Conservation (phyloP, 1,140 invertebrate genomes). For the Polyergus mexicanus region DNA sequence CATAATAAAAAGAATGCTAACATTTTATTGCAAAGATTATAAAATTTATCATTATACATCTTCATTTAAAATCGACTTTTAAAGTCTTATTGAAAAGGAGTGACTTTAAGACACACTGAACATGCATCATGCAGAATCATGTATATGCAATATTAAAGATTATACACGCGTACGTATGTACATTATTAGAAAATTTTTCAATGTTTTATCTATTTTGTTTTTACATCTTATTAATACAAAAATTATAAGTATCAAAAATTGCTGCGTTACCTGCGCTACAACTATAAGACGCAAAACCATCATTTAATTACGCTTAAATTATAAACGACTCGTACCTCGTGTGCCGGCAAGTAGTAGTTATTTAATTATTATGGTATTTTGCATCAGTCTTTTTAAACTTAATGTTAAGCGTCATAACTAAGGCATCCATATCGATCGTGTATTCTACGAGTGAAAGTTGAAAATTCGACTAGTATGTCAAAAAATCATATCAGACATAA, state of each 20-base stretch:
- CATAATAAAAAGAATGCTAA: neutral
- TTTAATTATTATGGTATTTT: conserved; percentile 31
- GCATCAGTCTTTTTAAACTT: conserved; percentile 73
- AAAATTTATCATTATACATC: neutral
- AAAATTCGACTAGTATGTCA: conserved; percentile 56
- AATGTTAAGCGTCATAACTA: conserved; percentile 66
- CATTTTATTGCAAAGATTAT: neutral
- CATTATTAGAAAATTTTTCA: conserved; percentile 38
- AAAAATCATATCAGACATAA: conserved; percentile 36
- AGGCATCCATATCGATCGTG: conserved; percentile 46
- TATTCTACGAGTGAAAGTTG: conserved; percentile 8
- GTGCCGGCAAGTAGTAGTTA: conserved; percentile 4
- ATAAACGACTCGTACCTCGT: neutral
- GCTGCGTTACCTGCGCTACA: conserved; percentile 32
- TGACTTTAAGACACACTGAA: neutral
- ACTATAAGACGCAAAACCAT: conserved; percentile 27
- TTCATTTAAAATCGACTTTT: neutral
- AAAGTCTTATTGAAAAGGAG: neutral
- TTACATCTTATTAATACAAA: conserved; percentile 38
- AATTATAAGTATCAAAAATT: conserved; percentile 69
- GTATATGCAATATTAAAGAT: conserved; percentile 12
- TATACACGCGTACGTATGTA: conserved; percentile 10
- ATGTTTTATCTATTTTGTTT: neutral
- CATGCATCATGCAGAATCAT: neutral
- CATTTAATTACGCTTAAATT: conserved; percentile 18